Conservation (phyloP, 2,113 vertebrate species). For the Otolemur garnettii region DNA sequence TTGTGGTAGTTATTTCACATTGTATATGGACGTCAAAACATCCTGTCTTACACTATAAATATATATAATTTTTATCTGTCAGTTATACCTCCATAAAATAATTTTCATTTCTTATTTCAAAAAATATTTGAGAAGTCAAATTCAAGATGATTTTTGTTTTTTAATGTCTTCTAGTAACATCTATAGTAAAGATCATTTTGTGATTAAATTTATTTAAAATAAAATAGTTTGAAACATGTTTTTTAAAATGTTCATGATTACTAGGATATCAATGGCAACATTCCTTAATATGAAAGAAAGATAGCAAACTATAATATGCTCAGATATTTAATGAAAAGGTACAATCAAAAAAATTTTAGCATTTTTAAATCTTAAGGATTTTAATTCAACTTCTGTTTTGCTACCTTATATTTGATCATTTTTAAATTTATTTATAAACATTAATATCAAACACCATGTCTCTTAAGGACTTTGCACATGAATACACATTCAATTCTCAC, state of each 20-base stretch:
- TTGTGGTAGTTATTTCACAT: not conserved
- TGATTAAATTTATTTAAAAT: conserved; percentile 3
- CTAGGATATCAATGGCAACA: not conserved
- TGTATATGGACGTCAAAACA: not conserved
- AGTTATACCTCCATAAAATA: not conserved
- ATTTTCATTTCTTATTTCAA: not conserved
- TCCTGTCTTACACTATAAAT: not conserved
- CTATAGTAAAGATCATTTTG: not conserved
- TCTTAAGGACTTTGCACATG: not conserved
- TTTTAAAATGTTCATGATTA: not conserved
- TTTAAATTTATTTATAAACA: not conserved
- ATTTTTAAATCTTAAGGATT: not conserved
- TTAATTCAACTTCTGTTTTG: not conserved
- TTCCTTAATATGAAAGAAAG: not conserved
- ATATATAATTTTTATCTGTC: not conserved
- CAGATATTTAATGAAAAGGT: not conserved
- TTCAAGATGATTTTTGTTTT: not conserved
- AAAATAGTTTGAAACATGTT: not conserved
- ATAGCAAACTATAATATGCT: not conserved
- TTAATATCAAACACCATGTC: not conserved
- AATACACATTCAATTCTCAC: not conserved
- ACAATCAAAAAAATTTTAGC: not conserved
- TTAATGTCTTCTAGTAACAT: not conserved
- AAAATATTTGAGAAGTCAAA: not conserved
- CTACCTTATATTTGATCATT: not conserved